These are phyloP conservation scores for Leptura quadrifasciata DNA, from an alignment of 2,888 invertebrate species.

Conservation along the genomic window DNA sequence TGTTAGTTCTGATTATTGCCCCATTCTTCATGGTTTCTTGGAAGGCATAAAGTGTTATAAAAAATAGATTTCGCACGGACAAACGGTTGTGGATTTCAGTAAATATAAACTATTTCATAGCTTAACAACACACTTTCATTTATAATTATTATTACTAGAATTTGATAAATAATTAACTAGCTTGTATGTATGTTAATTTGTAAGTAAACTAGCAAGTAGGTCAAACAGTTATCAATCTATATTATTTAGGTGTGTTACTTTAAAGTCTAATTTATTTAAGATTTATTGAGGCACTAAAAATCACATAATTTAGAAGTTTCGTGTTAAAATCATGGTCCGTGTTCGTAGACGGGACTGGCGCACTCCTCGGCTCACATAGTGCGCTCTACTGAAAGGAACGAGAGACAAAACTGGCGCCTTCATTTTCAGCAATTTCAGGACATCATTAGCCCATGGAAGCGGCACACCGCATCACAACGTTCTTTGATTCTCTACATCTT, in stretches of 20 bases:
- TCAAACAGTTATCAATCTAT: not conserved
- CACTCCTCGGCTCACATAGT: conserved; percentile 32
- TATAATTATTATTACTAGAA: not conserved
- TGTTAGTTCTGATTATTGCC: conserved; percentile 57
- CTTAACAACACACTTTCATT: not conserved
- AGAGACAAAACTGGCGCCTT: conserved; percentile 31
- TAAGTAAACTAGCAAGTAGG: not conserved
- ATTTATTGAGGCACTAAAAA: conserved; percentile 31
- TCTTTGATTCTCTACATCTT: not conserved
- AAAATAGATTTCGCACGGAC: conserved; percentile 22
- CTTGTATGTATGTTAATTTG: not conserved
- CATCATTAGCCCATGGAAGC: conserved; percentile 22
- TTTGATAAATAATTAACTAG: conserved; percentile 3
- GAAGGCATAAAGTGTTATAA: conserved; percentile 24
- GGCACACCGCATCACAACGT: conserved; percentile 15
- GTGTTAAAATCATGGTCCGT: not conserved
- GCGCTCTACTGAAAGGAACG: conserved; percentile 24
- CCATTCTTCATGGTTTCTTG: conserved; percentile 56
- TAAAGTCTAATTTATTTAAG: not conserved
- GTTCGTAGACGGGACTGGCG: not conserved
- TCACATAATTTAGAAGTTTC: conserved; percentile 25
- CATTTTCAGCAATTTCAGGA: conserved; percentile 40
- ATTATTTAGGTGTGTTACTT: not conserved
- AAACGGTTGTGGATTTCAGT: not conserved
- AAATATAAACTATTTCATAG: conserved; percentile 10